Conservation (phyloP, 2,888 invertebrate species). For the Thymelicus sylvestris region DNA sequence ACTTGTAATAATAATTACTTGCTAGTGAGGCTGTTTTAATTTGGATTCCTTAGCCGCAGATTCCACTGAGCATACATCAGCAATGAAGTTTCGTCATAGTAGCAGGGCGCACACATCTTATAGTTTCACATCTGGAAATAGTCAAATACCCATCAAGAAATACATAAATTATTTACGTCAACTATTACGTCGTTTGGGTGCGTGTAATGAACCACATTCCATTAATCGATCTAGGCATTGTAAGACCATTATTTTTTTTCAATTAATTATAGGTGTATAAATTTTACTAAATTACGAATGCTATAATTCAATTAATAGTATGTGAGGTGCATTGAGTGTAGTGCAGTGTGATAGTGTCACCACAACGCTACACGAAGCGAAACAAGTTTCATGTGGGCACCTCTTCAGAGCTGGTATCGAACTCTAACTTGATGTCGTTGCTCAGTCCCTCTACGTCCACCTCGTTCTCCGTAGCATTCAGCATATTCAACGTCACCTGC, state of each 20-base stretch:
- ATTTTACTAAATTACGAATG: no score
- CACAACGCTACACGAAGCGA: slow-evolving; percentile 31
- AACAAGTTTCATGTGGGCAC: slow-evolving; percentile 86
- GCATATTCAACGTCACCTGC: slow-evolving; percentile 94
- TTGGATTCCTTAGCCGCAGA: neutral
- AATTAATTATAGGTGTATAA: no score
- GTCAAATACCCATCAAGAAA: neutral
- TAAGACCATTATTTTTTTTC: no score
- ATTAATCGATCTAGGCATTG: no score
- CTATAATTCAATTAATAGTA: no score
- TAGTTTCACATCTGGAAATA: slow-evolving; percentile 3
- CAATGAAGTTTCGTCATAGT: neutral
- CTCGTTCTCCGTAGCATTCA: slow-evolving; percentile 96
- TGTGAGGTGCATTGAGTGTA: neutral
- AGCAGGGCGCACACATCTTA: neutral
- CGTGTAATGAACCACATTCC: no score
- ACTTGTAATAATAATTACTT: neutral
- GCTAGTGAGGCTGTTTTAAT: neutral
- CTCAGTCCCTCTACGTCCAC: slow-evolving; percentile 94
- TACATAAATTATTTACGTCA: no score
- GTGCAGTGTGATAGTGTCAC: neutral
- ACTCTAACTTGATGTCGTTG: slow-evolving; percentile 92
- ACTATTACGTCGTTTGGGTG: no score
- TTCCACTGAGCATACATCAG: neutral
- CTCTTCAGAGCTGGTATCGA: slow-evolving; percentile 90